These are phyloP conservation scores for Actias luna DNA, from an alignment of 2,888 invertebrate genomes.

Conservation along the genomic window DNA sequence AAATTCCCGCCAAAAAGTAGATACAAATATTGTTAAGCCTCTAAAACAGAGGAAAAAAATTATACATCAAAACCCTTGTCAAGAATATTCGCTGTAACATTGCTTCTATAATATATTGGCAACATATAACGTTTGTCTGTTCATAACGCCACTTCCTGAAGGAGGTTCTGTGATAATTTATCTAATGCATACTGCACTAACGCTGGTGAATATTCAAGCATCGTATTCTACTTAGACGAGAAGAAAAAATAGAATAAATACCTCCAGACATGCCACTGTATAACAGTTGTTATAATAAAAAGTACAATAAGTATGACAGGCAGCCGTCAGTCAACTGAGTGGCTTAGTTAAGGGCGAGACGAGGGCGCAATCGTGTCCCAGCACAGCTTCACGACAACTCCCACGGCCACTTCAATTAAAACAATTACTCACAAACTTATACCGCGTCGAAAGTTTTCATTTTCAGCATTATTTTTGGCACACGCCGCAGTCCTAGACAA, in stretches of 20 bases:
- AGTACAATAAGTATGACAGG: constrained; percentile 42
- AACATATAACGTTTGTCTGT: too few relatives aligned
- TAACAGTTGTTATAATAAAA: constrained; percentile 1
- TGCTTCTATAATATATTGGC: too few relatives aligned
- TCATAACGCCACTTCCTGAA: too few relatives aligned
- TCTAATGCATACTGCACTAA: too few relatives aligned
- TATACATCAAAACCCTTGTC: too few relatives aligned
- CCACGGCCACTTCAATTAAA: background rate
- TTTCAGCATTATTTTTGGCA: background rate
- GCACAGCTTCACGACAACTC: constrained; percentile 9
- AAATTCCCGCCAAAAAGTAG: too few relatives aligned
- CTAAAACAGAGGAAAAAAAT: too few relatives aligned
- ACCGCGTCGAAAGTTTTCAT: background rate
- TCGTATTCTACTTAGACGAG: background rate
- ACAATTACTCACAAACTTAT: constrained; percentile 1
- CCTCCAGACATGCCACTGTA: background rate
- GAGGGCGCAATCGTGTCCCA: constrained; percentile 37
- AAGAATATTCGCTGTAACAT: too few relatives aligned
- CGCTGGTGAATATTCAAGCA: background rate
- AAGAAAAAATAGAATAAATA: background rate
- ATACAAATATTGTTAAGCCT: too few relatives aligned
- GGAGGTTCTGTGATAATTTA: too few relatives aligned
- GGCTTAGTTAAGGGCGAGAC: constrained; percentile 61
- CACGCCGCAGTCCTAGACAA: background rate
- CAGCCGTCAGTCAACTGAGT: constrained; percentile 63